Evolutionary conservation across 2,888 invertebrate genomes (phyloP), one percentile per base, ranked within the genome.

Genomic region (Hedychridium roseum): DNA sequence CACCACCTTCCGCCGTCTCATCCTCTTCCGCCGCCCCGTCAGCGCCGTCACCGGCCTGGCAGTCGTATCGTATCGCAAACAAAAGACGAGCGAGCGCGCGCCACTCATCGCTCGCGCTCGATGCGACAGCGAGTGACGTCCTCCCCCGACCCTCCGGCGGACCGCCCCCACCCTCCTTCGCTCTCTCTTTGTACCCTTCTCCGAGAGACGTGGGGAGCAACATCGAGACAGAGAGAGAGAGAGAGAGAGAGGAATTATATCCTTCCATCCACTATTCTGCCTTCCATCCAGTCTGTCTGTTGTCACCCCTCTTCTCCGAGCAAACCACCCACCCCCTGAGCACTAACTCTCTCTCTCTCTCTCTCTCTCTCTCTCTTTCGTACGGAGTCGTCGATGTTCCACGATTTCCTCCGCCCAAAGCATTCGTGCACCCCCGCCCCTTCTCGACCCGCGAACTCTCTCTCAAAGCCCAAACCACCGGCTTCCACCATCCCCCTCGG

Each of bases 81-180:
- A 76, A 76, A 76, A 76, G 76, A 74, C 76, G 74, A 73, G 68
- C 71, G 64, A 68, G 71, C 68, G 72, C 70, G 74, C 71, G 73
- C 72, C 68, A 73, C 73, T 73, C 73, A 70, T 73, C 71, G 73
- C 64, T 68, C 66, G 71, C 64, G 70, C 66, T 70, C 69, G 67
- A 73, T 73, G 73, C 72, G 74, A 71, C 76, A 73, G 72, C 76
- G 73, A 76, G 72, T 76, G 75, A 74, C 73, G 74, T 72, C 49
- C 59, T 21, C 44, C 39, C 47, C 12, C 20, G 12, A 35, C 31
- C 38, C 41, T 45, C 34, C 47, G n/a, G 35, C 55, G 47, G 43
- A 56, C 54, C 38, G 4, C 18, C 31, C 12, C 28, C 32, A 4
- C 20, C n/a, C 20, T 36, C 32, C n/a, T 14, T 3, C 12, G 5